Conservation (phyloP, 2,113 vertebrate species). For the Triplophysa rosa region DNA sequence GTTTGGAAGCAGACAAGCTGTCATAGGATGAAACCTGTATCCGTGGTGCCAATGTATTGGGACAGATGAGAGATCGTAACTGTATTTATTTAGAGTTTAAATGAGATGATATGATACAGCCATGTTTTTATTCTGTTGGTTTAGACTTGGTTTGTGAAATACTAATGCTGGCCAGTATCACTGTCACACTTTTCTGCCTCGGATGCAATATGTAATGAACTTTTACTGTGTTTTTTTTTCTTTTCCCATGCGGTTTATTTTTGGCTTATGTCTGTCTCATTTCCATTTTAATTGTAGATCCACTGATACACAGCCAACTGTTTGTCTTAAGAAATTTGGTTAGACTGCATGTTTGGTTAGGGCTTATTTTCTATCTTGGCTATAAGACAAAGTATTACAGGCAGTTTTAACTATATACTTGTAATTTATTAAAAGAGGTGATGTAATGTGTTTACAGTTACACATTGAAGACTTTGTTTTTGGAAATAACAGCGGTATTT, state of each 20-base stretch:
- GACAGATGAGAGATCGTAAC: conserved; percentile 39
- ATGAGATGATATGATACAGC: neutral
- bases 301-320: too few species aligned
- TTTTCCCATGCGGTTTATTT: neutral
- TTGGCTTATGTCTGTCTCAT: neutral
- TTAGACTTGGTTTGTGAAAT: neutral
- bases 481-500: too few species aligned
- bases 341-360: too few species aligned
- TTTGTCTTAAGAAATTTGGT: too few species aligned
- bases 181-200: neutral
- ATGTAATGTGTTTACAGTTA: too few species aligned
- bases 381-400: too few species aligned
- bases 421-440: too few species aligned
- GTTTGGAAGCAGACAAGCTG: neutral
- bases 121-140: neutral
- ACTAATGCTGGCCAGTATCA: conserved; percentile 11
- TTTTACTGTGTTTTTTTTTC: neutral
- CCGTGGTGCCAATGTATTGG: conserved; percentile 61
- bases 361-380: too few species aligned
- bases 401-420: too few species aligned
- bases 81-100: conserved; percentile 67
- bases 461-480: too few species aligned
- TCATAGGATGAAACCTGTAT: conserved; percentile 8
- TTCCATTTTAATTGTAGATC: neutral
- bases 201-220: neutral